These are phyloP conservation scores for Amphipoea lucens DNA, from an alignment of 2,888 invertebrate genomes.

Conservation along the genomic window DNA sequence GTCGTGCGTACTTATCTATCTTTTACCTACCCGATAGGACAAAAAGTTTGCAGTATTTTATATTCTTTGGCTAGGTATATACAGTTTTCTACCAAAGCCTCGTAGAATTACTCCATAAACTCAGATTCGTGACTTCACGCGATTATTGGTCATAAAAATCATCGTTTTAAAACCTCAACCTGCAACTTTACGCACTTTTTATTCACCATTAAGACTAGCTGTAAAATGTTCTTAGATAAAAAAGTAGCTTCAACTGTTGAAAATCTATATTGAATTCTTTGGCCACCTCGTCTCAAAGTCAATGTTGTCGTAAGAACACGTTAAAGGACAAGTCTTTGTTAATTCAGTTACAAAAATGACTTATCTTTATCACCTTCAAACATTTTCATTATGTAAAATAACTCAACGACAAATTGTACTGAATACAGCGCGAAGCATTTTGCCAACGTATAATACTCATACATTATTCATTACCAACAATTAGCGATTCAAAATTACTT, in stretches of 20 bases:
- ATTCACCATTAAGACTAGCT: slow-evolving; percentile 22
- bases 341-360: slow-evolving; percentile 51
- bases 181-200: slow-evolving; percentile 50
- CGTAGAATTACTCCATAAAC: slow-evolving; percentile 28
- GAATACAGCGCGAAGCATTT: slow-evolving; percentile 56
- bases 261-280: slow-evolving; percentile 23
- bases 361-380: slow-evolving; percentile 64
- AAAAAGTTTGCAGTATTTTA: background rate
- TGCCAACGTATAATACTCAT: slow-evolving; percentile 62
- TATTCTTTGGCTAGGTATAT: background rate
- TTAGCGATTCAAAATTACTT: slow-evolving; percentile 71
- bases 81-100: slow-evolving; percentile 15
- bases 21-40: background rate
- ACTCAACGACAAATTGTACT: slow-evolving; percentile 60
- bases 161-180: slow-evolving; percentile 35
- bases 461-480: slow-evolving; percentile 67
- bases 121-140: slow-evolving; percentile 59
- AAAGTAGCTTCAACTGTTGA: slow-evolving; percentile 8
- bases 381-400: slow-evolving; percentile 67
- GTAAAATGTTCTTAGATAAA: slow-evolving; percentile 21
- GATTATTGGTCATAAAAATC: slow-evolving; percentile 49
- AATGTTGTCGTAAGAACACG: slow-evolving; percentile 28
- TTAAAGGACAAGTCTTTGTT: slow-evolving; percentile 54
- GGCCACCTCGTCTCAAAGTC: slow-evolving; percentile 43
- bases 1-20: background rate